Evolutionary conservation across 2,888 invertebrate species (phyloP), one percentile per base, ranked within the genome.

Genomic region (Agapetus fuscipes): DNA sequence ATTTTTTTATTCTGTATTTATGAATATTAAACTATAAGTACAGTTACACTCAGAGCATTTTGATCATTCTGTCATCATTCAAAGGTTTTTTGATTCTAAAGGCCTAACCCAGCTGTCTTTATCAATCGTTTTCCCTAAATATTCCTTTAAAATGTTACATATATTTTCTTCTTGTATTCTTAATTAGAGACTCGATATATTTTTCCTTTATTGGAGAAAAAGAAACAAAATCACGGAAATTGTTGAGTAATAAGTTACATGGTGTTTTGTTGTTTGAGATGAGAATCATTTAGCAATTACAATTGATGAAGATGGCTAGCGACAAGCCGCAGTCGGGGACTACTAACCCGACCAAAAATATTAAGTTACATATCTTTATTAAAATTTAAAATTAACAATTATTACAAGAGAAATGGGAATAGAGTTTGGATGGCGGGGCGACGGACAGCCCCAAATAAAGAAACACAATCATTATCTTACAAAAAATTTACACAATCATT

Each of bases 401-500:
- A 40, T n/a, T n/a, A n/a, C 33, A 31, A 39, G 38, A 44, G 41
- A 44, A 43, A 43, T 37, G 39, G 36, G 38, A 44, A 39, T 44
- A 41, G 39, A 43, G 39, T 33, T 26, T 34, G 41, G 34, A 30
- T 31, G 36, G 20, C 33, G 24, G 13, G 17, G 11, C n/a, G 14
- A 38, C 38, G 12, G 14, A 24, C 25, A n/a, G 31, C 34, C 28
- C 34, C 30, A 25, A 30, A 30, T 39, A 28, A 31, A 34, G 32
- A 41, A 44, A 39, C 38, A 41, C 36, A 45, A n/a, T n/a, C n/a
- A n/a, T 41, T 48, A 45, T 45, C 43, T 47, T 47, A 47, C 47
- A 47, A 47, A 47, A 46, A 47, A 44, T 39, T 44, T 47, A 41
- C 44, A 47, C 47, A 41, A 47, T 39, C 44, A 20, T 16, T n/a